A percentile compares a stretch with the other conserved stretches of the same genome.
These are phyloP conservation scores for Anadara kagoshimensis DNA, from an alignment of 1,140 invertebrate genomes.

Conservation along the genomic window DNA sequence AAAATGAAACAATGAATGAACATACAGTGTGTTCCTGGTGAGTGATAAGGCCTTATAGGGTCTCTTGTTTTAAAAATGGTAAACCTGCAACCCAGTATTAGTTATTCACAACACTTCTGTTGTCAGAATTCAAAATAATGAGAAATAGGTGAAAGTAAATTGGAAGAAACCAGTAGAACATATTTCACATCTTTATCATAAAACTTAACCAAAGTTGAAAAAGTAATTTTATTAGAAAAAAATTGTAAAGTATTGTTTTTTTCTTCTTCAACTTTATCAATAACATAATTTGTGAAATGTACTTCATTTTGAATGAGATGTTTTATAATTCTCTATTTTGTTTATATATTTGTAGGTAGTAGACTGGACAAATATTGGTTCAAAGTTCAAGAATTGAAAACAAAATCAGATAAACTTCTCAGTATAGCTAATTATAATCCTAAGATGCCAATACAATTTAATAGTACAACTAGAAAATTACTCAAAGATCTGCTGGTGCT, in stretches of 20 bases:
- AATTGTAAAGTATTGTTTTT: background rate
- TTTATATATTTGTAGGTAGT: slow-evolving; percentile 77
- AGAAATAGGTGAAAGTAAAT: background rate
- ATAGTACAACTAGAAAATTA: slow-evolving; percentile 77
- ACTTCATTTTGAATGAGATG: background rate
- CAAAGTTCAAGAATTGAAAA: slow-evolving; percentile 84
- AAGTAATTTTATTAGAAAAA: background rate
- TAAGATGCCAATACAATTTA: slow-evolving; percentile 71
- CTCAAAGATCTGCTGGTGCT: slow-evolving; percentile 78
- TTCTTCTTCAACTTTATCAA: no score
- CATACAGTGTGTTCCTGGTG: no score
- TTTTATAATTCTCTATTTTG: slow-evolving; percentile 26
- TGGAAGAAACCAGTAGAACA: background rate
- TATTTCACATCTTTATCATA: background rate
- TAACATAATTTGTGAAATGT: background rate
- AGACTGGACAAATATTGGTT: slow-evolving; percentile 92
- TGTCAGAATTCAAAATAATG: no score
- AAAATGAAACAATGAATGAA: no score
- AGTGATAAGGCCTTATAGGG: no score
- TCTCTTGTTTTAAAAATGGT: no score
- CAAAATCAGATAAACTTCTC: slow-evolving; percentile 88
- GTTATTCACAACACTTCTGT: no score
- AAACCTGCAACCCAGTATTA: no score
- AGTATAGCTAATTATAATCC: slow-evolving; percentile 62
- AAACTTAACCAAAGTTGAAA: background rate